Percentiles rank a stretch among this genome's conserved stretches.
Evolutionary conservation across 2,797 vertebrate species (phyloP).

Genomic region (Leptatherina wallacei): DNA sequence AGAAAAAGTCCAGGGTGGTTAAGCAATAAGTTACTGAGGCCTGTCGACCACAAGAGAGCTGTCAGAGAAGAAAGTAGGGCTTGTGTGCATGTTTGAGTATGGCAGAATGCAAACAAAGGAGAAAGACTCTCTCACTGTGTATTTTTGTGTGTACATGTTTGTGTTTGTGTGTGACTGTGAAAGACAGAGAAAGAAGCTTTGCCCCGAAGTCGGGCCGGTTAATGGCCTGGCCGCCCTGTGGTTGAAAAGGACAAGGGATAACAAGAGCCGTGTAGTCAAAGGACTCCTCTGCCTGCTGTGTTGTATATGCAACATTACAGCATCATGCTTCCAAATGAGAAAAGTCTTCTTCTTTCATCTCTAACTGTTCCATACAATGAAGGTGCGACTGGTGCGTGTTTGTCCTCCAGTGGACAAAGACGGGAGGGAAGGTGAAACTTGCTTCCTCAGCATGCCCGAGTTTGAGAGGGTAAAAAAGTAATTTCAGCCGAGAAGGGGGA

Average conservation of each 20-base stretch:
- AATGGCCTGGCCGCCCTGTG: slow-evolving; percentile 59
- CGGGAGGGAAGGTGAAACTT: slow-evolving; percentile 78
- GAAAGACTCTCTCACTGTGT: slow-evolving; percentile 61
- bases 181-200: slow-evolving; percentile 53
- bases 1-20: slow-evolving; percentile 71
- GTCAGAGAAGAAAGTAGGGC: slow-evolving; percentile 73
- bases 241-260: slow-evolving; percentile 63
- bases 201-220: slow-evolving; percentile 56
- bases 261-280: slow-evolving; percentile 57
- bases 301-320: slow-evolving; percentile 27
- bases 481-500: slow-evolving; percentile 85
- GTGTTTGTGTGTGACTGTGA: slow-evolving; percentile 28
- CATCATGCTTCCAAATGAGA: slow-evolving; percentile 25
- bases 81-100: slow-evolving; percentile 72
- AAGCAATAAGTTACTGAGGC: slow-evolving; percentile 74
- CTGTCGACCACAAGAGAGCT: slow-evolving; percentile 76
- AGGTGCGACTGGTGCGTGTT: slow-evolving; percentile 56
- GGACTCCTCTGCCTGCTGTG: slow-evolving; percentile 20
- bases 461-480: slow-evolving; percentile 87
- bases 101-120: slow-evolving; percentile 76
- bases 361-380: slow-evolving; percentile 26
- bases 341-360: slow-evolving; percentile 29
- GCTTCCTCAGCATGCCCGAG: slow-evolving; percentile 83
- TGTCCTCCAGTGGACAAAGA: slow-evolving; percentile 75
- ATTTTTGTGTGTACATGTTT: slow-evolving; percentile 43